Conservation (phyloP, 2,888 invertebrate species). For the Xylota segnis region DNA sequence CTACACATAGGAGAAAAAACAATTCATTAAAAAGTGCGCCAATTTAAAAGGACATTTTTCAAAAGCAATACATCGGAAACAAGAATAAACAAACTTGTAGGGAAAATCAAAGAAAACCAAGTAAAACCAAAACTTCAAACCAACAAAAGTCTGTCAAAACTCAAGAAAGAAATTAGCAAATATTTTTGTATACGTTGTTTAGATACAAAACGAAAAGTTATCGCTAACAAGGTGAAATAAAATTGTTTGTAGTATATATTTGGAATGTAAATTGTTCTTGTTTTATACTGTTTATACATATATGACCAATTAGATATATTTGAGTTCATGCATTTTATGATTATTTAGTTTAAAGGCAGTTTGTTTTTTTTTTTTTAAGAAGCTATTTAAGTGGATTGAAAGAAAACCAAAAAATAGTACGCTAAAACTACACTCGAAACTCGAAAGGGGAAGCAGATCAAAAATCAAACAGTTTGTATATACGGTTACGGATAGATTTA, state of each 20-base stretch:
- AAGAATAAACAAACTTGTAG: constrained; percentile 70
- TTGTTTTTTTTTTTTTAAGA: constrained; percentile 35
- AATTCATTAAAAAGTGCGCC: constrained; percentile 16
- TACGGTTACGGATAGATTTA: not conserved
- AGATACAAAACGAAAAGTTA: constrained; percentile 75
- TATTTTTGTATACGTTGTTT: constrained; percentile 56
- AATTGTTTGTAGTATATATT: constrained; percentile 51
- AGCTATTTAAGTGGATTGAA: constrained; percentile 56
- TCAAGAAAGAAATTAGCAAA: constrained; percentile 58
- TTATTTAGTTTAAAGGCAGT: constrained; percentile 45
- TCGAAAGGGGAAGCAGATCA: constrained; percentile 43
- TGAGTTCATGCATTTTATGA: constrained; percentile 61
- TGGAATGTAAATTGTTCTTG: constrained; percentile 58
- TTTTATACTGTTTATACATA: constrained; percentile 42
- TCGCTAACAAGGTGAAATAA: constrained; percentile 55
- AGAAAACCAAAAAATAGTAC: constrained; percentile 32
- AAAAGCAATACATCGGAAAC: constrained; percentile 59
- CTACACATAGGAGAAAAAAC: constrained; percentile 75
- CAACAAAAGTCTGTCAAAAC: constrained; percentile 60
- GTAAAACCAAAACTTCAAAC: constrained; percentile 64
- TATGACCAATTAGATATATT: constrained; percentile 30
- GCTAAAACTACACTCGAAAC: constrained; percentile 40
- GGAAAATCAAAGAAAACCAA: constrained; percentile 54
- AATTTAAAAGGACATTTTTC: constrained; percentile 65
- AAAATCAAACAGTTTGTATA: constrained; percentile 26